A percentile compares a stretch with the other conserved stretches of the same genome.
phyloP scores from a whole-genome alignment of 2,113 vertebrate genomes.

The Gadus chalcogrammus region DNA sequence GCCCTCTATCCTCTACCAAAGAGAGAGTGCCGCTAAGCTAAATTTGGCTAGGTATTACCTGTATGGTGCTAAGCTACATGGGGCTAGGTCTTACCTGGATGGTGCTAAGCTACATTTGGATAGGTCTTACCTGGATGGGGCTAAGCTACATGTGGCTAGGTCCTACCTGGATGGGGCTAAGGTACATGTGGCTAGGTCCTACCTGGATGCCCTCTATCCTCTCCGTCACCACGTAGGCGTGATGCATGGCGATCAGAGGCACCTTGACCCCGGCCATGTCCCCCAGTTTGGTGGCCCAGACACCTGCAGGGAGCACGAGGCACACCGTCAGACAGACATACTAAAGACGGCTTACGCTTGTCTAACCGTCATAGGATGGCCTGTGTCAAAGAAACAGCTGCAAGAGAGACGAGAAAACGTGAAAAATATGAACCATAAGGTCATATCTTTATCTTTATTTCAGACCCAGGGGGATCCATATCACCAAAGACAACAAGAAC shows the following conservation, averaged over 20 bases:
- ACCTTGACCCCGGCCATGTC: conserved; percentile 88
- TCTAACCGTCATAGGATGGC: neutral
- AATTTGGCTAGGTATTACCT: neutral
- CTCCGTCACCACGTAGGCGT: conserved; percentile 93
- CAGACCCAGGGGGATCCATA: too few species aligned
- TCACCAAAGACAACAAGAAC: too few species aligned
- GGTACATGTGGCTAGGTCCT: neutral
- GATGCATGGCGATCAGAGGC: conserved; percentile 91
- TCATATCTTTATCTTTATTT: too few species aligned
- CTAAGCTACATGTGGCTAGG: too few species aligned
- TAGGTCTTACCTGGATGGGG: too few species aligned
- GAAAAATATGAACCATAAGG: neutral
- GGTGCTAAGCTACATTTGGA: too few species aligned
- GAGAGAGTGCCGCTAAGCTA: too few species aligned
- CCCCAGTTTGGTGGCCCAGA: conserved; percentile 87
- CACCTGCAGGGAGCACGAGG: conserved; percentile 68
- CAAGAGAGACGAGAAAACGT: neutral
- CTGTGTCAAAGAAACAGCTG: too few species aligned
- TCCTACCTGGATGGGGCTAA: too few species aligned
- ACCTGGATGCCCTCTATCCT: conserved; percentile 97
- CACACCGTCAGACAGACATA: neutral
- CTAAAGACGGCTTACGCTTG: neutral
- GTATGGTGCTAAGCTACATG: too few species aligned
- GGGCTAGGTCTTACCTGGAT: too few species aligned
- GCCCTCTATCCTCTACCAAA: too few species aligned